Percentiles rank a stretch among this genome's conserved stretches.
These are phyloP conservation scores for Hippocampus kuda DNA, from an alignment of 2,797 vertebrate species.

Conservation along the genomic window DNA sequence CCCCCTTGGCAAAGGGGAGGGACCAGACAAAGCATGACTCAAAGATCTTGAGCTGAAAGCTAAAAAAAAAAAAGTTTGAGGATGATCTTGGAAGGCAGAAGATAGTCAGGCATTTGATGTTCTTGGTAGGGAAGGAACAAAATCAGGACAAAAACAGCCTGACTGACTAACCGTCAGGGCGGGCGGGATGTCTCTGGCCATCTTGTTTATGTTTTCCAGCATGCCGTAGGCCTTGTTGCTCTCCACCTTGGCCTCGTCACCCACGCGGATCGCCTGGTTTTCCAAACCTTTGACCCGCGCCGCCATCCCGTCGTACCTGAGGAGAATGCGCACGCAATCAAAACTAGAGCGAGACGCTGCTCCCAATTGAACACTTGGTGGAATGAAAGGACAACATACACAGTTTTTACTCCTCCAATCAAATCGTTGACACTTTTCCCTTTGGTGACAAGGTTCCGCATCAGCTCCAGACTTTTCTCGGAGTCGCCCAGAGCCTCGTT, in stretches of 20 bases:
- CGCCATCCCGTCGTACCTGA: conserved; percentile 53
- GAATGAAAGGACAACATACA: conserved; percentile 30
- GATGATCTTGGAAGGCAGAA: too few relatives aligned
- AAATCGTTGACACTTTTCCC: conserved; percentile 62
- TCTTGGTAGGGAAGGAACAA: too few relatives aligned
- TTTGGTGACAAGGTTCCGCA: conserved; percentile 33
- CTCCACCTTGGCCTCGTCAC: conserved; percentile 43
- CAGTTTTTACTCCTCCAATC: conserved; percentile 39
- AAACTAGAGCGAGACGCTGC: neutral
- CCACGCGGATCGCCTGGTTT: conserved; percentile 38
- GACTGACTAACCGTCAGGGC: conserved; percentile 48
- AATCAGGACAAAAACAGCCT: too few relatives aligned
- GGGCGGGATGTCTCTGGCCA: conserved; percentile 45
- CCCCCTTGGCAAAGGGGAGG: too few relatives aligned
- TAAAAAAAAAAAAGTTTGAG: too few relatives aligned
- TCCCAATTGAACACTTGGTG: neutral
- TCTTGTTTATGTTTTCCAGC: conserved; percentile 45
- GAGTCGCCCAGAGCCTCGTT: conserved; percentile 54
- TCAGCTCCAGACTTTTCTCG: conserved; percentile 56
- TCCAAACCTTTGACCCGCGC: conserved; percentile 51
- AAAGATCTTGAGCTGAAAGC: too few relatives aligned
- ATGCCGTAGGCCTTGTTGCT: conserved; percentile 44
- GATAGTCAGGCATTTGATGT: too few relatives aligned
- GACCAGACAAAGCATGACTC: too few relatives aligned
- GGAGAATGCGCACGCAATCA: neutral